A percentile compares a stretch with the other conserved stretches of the same genome.
phyloP scores from a whole-genome alignment of 2,113 vertebrate genomes.

The Spea multiplicata region DNA sequence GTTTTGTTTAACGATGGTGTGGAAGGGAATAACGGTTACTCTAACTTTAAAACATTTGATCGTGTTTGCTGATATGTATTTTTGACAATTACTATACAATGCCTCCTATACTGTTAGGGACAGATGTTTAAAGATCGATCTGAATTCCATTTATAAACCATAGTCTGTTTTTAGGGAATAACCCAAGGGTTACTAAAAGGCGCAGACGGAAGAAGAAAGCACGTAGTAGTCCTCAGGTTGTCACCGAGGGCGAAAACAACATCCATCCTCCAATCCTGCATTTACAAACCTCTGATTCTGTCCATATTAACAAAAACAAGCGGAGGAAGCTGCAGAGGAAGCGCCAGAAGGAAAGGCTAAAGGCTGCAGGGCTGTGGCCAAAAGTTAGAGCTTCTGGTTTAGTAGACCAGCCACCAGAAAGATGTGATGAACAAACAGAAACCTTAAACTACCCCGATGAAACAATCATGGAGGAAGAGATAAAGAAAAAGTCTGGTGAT shows the following conservation, averaged over 20 bases:
- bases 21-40: too few species aligned
- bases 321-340: slow-evolving; percentile 92
- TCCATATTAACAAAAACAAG: slow-evolving; percentile 80
- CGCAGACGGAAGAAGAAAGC: slow-evolving; percentile 49
- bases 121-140: too few species aligned
- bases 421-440: slow-evolving; percentile 48
- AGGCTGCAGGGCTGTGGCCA: slow-evolving; percentile 70
- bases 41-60: too few species aligned
- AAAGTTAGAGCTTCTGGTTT: slow-evolving; percentile 70
- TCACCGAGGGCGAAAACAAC: slow-evolving; percentile 49
- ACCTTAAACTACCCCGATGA: neutral
- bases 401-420: slow-evolving; percentile 69
- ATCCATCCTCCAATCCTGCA: slow-evolving; percentile 51
- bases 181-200: neutral
- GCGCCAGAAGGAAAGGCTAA: slow-evolving; percentile 77
- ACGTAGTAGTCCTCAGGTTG: slow-evolving; percentile 51
- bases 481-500: slow-evolving; percentile 58
- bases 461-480: slow-evolving; percentile 47
- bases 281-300: slow-evolving; percentile 30
- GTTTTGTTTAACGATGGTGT: too few species aligned
- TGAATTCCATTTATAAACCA: neutral
- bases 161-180: neutral
- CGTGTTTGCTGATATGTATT: too few species aligned
- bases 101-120: too few species aligned
- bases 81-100: too few species aligned